Percentiles rank a stretch among this genome's conserved stretches.
phyloP scores from a whole-genome alignment of 2,113 vertebrate genomes.

The Engraulis encrasicolus region DNA sequence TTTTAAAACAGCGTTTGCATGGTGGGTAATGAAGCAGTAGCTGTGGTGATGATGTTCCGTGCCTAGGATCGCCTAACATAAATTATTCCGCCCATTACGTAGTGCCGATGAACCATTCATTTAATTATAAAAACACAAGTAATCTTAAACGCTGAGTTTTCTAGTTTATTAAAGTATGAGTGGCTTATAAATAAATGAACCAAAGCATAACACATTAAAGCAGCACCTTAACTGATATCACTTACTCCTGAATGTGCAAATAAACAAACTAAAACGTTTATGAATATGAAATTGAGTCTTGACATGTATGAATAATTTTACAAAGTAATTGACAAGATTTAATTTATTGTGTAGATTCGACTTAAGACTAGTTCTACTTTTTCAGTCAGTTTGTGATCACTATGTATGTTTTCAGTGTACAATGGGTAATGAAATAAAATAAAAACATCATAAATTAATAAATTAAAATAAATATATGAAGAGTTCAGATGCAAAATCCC shows the following conservation, averaged over 20 bases:
- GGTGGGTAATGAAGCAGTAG: neutral
- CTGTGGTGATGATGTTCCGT: neutral
- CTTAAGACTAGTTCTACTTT: too few species aligned
- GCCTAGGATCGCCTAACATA: neutral
- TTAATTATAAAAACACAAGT: conserved; percentile 4
- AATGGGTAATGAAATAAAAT: too few species aligned
- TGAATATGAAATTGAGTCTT: neutral
- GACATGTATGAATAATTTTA: neutral
- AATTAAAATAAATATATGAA: too few species aligned
- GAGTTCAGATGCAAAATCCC: too few species aligned
- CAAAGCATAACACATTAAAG: neutral
- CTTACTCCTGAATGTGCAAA: neutral
- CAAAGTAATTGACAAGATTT: too few species aligned
- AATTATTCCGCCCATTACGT: conserved; percentile 6
- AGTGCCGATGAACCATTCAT: neutral
- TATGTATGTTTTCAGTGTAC: too few species aligned
- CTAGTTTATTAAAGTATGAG: neutral
- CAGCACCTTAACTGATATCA: neutral
- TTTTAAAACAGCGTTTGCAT: neutral
- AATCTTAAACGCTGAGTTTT: neutral
- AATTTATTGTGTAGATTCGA: too few species aligned
- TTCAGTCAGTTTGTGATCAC: too few species aligned
- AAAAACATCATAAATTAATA: too few species aligned
- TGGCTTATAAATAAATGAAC: neutral
- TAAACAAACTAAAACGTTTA: neutral